These are phyloP conservation scores for Dasypus novemcinctus DNA, from an alignment of 2,113 vertebrate species.

Conservation along the genomic window DNA sequence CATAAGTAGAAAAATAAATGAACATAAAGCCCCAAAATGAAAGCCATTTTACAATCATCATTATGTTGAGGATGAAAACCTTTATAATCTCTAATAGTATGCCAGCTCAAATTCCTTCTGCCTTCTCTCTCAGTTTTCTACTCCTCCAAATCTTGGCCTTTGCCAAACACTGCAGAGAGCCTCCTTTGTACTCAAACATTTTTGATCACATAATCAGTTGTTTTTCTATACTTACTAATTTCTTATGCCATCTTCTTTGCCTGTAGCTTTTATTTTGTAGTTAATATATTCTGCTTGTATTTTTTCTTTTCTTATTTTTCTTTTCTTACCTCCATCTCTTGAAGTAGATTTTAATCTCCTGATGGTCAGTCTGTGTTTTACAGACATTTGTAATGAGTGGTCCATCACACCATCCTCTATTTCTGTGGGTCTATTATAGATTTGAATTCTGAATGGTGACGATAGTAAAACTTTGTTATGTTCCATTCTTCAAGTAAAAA, in stretches of 20 bases:
- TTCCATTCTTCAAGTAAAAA: not conserved
- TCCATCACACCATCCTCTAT: not conserved
- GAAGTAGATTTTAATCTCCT: not conserved
- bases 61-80: too few species aligned
- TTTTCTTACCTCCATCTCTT: not conserved
- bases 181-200: not conserved
- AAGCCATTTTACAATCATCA: too few species aligned
- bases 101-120: not conserved
- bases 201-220: not conserved
- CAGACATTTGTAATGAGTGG: not conserved
- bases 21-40: too few species aligned
- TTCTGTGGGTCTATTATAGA: not conserved
- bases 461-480: not conserved
- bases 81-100: not conserved
- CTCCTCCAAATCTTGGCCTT: not conserved
- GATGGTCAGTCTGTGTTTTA: not conserved
- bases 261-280: not conserved
- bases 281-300: not conserved
- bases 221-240: not conserved
- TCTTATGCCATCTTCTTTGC: not conserved
- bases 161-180: not conserved
- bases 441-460: not conserved
- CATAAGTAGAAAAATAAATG: too few species aligned
- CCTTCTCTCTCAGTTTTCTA: not conserved
- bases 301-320: conserved; percentile 10